Percentiles rank a stretch among this genome's conserved stretches.
phyloP scores from a whole-genome alignment of 1,140 invertebrate genomes.

The Ostrea denselamellosa region DNA sequence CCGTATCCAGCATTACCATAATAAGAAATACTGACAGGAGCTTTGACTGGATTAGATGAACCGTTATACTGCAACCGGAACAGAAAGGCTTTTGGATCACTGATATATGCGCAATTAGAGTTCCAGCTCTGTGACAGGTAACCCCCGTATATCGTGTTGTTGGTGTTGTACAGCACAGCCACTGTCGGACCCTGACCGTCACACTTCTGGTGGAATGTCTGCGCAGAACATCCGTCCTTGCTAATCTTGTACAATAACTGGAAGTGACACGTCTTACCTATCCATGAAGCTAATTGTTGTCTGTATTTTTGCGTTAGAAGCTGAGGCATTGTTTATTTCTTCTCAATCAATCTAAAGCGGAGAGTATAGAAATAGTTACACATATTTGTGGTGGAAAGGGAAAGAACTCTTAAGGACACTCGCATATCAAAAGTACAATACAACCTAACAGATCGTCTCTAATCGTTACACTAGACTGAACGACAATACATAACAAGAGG shows the following conservation, averaged over 20 bases:
- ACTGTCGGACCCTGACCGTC: conserved; percentile 61
- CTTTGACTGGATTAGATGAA: conserved; percentile 16
- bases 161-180: conserved; percentile 55
- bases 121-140: conserved; percentile 60
- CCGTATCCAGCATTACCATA: conserved; percentile 34
- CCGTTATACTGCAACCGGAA: conserved; percentile 55
- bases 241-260: conserved; percentile 54
- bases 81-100: conserved; percentile 59
- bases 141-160: conserved; percentile 55
- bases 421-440: no score
- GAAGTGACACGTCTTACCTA: conserved; percentile 47
- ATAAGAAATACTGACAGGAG: not conserved
- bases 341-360: not conserved
- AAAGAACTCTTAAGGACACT: not conserved
- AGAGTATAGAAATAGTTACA: no score
- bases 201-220: conserved; percentile 60
- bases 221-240: conserved; percentile 54
- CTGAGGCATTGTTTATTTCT: not conserved
- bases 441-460: no score
- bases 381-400: not conserved
- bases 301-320: conserved; percentile 40
- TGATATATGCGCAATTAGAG: conserved; percentile 20
- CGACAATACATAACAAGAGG: no score
- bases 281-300: conserved; percentile 54
- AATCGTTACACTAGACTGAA: no score